Base-by-base conservation (phyloP, 2,888 invertebrate species). In the Leucania comma region DNA sequence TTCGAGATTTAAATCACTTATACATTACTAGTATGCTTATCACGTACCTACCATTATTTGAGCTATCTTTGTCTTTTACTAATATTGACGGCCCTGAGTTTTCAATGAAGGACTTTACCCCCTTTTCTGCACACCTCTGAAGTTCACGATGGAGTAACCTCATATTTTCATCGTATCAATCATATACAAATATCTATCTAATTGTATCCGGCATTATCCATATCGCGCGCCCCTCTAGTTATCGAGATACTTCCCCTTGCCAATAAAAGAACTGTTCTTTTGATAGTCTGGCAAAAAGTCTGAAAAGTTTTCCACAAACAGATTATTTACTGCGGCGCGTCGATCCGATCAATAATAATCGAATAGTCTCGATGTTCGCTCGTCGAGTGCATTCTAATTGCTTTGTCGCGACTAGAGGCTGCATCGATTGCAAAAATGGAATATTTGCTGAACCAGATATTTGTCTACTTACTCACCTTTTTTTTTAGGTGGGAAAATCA, bases 331-430 rank as follows among this genome's bases (percentile, higher is more conserved):
- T 63, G 58, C 29, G 53, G 61, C 72, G 54, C 71, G 63, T 53
- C 67, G 54, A 66, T 66, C 48, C 20, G 50, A 72, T 70, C 68
- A 57, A 72, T 77, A 60, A 68, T 64, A 82, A 80, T 75, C 66
- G 64, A 75, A 79, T 82, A 71, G 75, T 82, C 83, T 82, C 68
- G 67, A 65, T 71, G 68, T 51, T 61, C 60, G 50, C n/a, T 56
- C 56, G 71, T 63, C 69, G 67, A 56, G 51, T 72, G 68, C 72
- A 82, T 82, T 71, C 63, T 80, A 57, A 83, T 72, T 71, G 77
- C 66, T 58, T 53, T 58, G 71, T 61, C 64, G 58, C 63, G 58
- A 61, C 42, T 42, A 42, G 42, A 42, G 14, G 14, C 60, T 64
- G 58, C 48, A 65, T 80, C 61, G 53, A 75, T 62, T 58, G 38